Evolutionary conservation across 2,113 vertebrate species (phyloP).

Genomic region (Eidolon helvum): DNA sequence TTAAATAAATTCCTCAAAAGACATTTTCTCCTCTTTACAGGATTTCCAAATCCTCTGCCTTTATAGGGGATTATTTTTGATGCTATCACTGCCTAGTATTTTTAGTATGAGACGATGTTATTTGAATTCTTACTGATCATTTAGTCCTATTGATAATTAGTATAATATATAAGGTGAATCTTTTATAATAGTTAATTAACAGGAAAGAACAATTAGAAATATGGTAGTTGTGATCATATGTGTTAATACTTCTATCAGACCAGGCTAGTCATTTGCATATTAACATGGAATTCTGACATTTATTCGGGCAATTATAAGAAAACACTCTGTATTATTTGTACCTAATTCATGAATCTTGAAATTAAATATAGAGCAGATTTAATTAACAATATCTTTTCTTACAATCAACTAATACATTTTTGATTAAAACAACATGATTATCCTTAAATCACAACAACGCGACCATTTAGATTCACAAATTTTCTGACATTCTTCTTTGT

Average conservation of each 20-base stretch:
- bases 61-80: not conserved
- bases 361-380: not conserved
- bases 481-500: not conserved
- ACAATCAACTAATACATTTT: conserved; percentile 7
- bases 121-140: not conserved
- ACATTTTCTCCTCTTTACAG: not conserved
- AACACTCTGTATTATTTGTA: not conserved
- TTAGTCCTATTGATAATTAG: not conserved
- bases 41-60: not conserved
- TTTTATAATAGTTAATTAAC: not conserved
- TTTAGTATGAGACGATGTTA: not conserved
- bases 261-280: not conserved
- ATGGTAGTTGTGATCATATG: not conserved
- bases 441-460: not conserved
- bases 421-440: conserved; percentile 15
- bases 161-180: not conserved
- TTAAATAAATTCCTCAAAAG: conserved; percentile 7
- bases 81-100: not conserved
- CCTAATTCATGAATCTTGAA: conserved; percentile 4
- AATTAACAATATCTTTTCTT: not conserved
- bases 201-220: conserved; percentile 37
- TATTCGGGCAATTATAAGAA: not conserved
- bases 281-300: not conserved
- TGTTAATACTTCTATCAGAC: not conserved
- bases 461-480: conserved; percentile 3